Percentiles rank a stretch among this genome's conserved stretches.
Conservation (phyloP, 2,888 invertebrate species). For the Xylocampa areola region DNA sequence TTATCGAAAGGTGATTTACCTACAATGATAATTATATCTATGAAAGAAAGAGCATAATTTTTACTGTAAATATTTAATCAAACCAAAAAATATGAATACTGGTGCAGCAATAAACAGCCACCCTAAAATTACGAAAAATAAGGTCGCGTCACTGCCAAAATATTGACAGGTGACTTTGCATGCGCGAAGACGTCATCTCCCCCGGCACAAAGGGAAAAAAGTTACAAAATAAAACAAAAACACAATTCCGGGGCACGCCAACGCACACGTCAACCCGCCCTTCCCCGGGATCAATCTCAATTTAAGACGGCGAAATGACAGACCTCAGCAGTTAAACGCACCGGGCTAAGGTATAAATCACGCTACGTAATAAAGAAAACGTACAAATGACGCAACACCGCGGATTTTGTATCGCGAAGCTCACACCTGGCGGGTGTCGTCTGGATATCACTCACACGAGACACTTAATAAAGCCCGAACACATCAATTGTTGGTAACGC, state of each 20-base stretch:
- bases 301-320: slow-evolving; percentile 88
- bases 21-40: too few species aligned
- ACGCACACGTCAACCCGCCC: slow-evolving; percentile 74
- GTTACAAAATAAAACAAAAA: slow-evolving; percentile 75
- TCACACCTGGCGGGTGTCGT: slow-evolving; percentile 74
- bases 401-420: slow-evolving; percentile 58
- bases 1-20: too few species aligned
- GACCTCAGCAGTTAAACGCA: slow-evolving; percentile 88
- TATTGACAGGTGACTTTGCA: slow-evolving; percentile 64
- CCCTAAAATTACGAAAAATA: slow-evolving; percentile 55
- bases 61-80: not conserved
- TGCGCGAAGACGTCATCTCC: slow-evolving; percentile 59
- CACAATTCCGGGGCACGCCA: slow-evolving; percentile 74
- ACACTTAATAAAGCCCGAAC: slow-evolving; percentile 84
- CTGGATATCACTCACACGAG: slow-evolving; percentile 82
- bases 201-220: slow-evolving; percentile 59
- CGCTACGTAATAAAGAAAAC: slow-evolving; percentile 85
- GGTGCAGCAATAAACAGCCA: slow-evolving; percentile 5
- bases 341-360: slow-evolving; percentile 87
- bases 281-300: slow-evolving; percentile 87
- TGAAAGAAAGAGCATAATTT: too few species aligned
- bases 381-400: slow-evolving; percentile 80
- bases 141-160: slow-evolving; percentile 56
- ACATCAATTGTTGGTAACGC: slow-evolving; percentile 54
- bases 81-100: slow-evolving; percentile 12